phyloP scores from a whole-genome alignment of 2,797 vertebrate genomes.

The Heliangelus exortis region DNA sequence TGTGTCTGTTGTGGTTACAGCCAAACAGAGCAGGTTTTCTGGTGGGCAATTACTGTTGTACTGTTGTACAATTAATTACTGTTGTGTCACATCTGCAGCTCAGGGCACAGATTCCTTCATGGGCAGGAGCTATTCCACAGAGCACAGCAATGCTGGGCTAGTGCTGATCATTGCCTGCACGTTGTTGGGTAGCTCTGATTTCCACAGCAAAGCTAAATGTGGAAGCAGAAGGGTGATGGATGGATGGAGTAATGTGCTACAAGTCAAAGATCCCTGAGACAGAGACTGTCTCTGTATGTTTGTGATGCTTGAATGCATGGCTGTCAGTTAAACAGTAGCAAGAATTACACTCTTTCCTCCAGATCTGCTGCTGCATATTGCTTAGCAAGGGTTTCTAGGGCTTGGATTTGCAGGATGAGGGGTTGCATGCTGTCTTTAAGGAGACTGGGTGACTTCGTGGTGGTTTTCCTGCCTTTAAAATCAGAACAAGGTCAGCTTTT shows the following conservation, averaged over 20 bases:
- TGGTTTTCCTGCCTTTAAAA: not conserved
- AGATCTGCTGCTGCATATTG: not conserved
- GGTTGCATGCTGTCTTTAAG: not conserved
- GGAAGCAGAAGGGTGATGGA: not conserved
- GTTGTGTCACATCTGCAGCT: not conserved
- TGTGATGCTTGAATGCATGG: accelerated
- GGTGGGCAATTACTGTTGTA: not conserved
- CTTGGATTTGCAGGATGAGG: not conserved
- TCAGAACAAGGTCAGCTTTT: not conserved
- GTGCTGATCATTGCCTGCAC: not conserved
- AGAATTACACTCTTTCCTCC: not conserved
- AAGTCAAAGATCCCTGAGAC: not conserved
- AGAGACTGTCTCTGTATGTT: not conserved
- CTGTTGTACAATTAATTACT: too few species aligned
- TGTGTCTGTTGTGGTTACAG: slow-evolving; percentile 21
- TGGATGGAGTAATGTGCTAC: not conserved
- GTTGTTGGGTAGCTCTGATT: not conserved
- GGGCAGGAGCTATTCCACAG: not conserved
- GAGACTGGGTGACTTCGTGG: not conserved
- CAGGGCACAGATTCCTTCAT: not conserved
- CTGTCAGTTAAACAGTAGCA: not conserved
- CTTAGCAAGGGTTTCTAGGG: not conserved
- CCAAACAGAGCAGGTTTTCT: slow-evolving; percentile 12
- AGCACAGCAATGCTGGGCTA: not conserved
- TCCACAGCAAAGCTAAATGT: not conserved